Conservation (phyloP, 2,797 vertebrate genomes). For the Tangara arthus region DNA sequence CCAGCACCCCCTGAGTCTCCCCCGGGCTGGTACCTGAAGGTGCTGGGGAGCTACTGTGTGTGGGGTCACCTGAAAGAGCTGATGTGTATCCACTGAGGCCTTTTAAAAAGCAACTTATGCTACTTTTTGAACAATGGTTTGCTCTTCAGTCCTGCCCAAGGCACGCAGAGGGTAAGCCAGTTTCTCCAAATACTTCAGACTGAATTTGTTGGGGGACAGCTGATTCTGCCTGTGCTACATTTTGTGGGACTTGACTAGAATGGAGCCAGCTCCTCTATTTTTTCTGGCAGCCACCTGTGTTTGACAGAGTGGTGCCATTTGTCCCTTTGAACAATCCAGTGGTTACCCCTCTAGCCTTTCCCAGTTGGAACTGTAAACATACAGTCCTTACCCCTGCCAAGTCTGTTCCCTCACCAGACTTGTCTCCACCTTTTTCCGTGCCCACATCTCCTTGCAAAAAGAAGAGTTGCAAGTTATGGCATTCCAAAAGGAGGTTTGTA, state of each 20-base stretch:
- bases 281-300: neutral
- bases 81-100: neutral
- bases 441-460: neutral
- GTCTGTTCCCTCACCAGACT: neutral
- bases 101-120: neutral
- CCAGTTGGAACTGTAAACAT: neutral
- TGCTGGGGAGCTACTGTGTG: rapidly evolving
- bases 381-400: neutral
- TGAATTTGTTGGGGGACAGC: neutral
- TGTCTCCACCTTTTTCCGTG: neutral
- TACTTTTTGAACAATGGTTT: neutral
- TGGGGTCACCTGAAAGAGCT: neutral
- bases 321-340: neutral
- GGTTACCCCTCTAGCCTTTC: neutral
- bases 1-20: neutral
- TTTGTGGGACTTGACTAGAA: neutral
- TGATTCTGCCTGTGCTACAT: neutral
- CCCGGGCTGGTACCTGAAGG: neutral
- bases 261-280: neutral
- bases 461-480: neutral
- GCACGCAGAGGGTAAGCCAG: neutral
- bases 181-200: neutral
- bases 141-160: neutral
- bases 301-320: neutral
- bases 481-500: neutral